Conservation (phyloP, 2,113 vertebrate genomes). For the Anarhynchus alexandrinus region DNA sequence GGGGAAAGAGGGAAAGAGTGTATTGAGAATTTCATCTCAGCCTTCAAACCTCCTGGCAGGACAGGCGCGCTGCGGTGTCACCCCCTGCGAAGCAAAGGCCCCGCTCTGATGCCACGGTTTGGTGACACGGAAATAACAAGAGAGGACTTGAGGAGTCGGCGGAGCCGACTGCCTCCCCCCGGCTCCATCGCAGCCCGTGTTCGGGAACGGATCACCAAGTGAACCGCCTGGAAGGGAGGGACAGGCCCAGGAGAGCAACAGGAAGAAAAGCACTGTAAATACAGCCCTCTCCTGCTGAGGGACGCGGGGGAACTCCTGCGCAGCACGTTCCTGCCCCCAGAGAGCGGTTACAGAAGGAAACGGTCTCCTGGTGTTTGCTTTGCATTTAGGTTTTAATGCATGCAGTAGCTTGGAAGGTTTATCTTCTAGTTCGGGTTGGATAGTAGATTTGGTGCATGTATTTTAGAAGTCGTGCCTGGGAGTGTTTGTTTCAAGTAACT, state of each 20-base stretch:
- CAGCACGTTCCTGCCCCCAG: neutral
- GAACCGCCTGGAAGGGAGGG: neutral
- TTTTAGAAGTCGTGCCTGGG: neutral
- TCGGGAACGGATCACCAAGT: neutral
- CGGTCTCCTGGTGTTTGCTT: neutral
- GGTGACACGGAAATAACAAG: neutral
- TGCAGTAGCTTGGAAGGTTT: neutral
- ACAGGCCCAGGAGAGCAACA: neutral
- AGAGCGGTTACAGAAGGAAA: neutral
- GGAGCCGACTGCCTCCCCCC: rapidly evolving
- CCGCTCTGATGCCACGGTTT: neutral
- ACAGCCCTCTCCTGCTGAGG: neutral
- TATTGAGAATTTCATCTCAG: neutral
- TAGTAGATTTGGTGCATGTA: neutral
- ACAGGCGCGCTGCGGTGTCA: neutral
- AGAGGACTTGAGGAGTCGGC: neutral
- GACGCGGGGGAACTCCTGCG: rapidly evolving
- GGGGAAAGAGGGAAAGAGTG: neutral
- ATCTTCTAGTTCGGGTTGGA: neutral
- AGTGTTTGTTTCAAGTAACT: neutral
- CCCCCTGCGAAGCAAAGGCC: neutral
- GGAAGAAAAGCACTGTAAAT: neutral
- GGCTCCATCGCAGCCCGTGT: neutral
- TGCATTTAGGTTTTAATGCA: neutral
- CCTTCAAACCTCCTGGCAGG: neutral